These are phyloP conservation scores for Zaprionus capensis DNA, from an alignment of 1,140 invertebrate species.

Conservation along the genomic window DNA sequence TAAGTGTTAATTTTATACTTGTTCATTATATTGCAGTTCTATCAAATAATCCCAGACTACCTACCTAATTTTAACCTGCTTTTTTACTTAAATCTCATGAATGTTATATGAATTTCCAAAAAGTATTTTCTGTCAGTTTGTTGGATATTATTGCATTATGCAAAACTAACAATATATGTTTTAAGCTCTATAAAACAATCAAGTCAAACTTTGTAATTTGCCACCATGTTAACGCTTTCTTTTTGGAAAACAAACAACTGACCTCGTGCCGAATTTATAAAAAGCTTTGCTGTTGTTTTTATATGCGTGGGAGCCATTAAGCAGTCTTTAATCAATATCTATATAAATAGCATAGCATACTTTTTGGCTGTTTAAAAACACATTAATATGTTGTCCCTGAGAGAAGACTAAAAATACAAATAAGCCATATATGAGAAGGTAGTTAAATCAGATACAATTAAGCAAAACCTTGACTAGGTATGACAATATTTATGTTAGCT, in stretches of 20 bases:
- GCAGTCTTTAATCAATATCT: conserved; percentile 1
- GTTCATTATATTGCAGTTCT: background rate
- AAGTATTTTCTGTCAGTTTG: too few relatives aligned
- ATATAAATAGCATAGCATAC: background rate
- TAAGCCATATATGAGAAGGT: too few relatives aligned
- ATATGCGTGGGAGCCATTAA: background rate
- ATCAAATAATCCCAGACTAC: background rate
- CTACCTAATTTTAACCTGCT: background rate
- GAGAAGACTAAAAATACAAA: background rate
- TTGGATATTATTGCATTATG: too few relatives aligned
- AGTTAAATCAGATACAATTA: background rate
- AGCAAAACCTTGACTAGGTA: background rate
- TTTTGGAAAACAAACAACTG: background rate
- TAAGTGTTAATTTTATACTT: background rate
- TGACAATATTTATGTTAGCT: background rate
- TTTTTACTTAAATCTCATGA: background rate
- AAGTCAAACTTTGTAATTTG: too few relatives aligned
- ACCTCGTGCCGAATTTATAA: background rate
- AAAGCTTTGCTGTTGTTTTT: background rate
- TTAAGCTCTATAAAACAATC: too few relatives aligned
- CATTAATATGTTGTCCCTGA: background rate
- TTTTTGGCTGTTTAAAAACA: background rate
- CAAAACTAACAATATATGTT: too few relatives aligned
- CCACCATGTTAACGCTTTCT: background rate
- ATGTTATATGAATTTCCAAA: too few relatives aligned